Base-by-base conservation (phyloP, 1,140 invertebrate genomes). In the Drosophila biarmipes region DNA sequence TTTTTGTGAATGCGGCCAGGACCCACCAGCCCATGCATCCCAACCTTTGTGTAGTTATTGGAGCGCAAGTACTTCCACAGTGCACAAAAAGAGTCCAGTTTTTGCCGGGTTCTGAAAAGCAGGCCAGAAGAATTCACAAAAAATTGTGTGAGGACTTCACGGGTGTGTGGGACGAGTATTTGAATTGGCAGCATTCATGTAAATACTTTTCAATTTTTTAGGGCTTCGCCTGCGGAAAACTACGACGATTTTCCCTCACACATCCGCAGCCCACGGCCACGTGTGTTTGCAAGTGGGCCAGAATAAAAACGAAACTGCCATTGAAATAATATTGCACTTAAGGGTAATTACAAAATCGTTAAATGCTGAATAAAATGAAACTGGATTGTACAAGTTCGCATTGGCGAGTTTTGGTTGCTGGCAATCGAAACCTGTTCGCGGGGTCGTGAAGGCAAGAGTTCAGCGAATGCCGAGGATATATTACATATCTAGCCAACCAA, bases 281-380 rank as follows among this genome's bases (percentile, higher is more conserved):
- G 53, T 34, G 37, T 49, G 67, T 64, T 66, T 75, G 49, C 54
- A 71, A 80, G 80, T 79, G 61, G 57, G 75, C 37, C 48, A 67
- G 34, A 61, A 48, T 61, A 51, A 80, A 73, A 68, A 73, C 73
- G 80, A 63, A 78, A 81, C 57, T 58, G 43, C 78, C 73, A 78
- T 86, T 86, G 75, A 86, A 82, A 81, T 81, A 87, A 87, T 81
- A 81, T 81, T 78, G 59, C 77, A 53, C 81, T 81, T 81, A 78
- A 75, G 74, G 68, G 78, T 86, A 86, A 86, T 86, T 86, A 87
- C 82, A 82, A 78, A 87, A 87, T 87, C 74, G 71, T 87, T 81
- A 81, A 86, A 87, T 43, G 43, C 31, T 42, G 66, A 67, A 78
- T 55, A 63, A 61, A 54, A 68, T 58, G 40, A 55, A 73, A 73